Evolutionary conservation across 2,113 vertebrate genomes (phyloP), one percentile per base, ranked within the genome.

Genomic region (Numida meleagris): DNA sequence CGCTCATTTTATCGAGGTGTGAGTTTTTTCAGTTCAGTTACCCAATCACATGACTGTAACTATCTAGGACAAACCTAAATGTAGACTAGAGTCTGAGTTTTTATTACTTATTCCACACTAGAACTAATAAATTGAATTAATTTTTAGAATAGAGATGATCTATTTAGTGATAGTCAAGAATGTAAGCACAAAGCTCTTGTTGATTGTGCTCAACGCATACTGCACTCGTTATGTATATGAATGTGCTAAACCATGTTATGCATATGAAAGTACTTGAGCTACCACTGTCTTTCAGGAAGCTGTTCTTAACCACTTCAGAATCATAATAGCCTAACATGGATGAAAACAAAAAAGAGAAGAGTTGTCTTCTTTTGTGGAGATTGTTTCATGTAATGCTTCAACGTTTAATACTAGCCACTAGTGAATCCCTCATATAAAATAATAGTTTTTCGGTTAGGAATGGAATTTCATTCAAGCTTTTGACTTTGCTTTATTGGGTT

Each of bases 251-350:
- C 25, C 25, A 14, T 31, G 14, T 53, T 53, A 53, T 53, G 51
- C 8, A 5, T 53, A 27, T 53, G 27, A 53, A 53, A 29, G 51
- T 83, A 55, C 34, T 63, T 78, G 23, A 62, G 31, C 48, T 85
- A 19, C 20, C 40, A 38, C 36, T 72, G 57, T 84, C 12, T 82
- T 86, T 90, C 53, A 76, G 51, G 24, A 87, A 50, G 36, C 53
- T 40, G 9, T 34, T 87, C 76, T 66, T 76, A 82, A 66, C 63
- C 36, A 76, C 31, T 89, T 87, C n/a, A 87, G 25, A 79, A 48
- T 81, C 9, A 3, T 51, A 36, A 51, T 11, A 57, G 33, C 16
- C 23, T 68, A 40, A 46, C 50, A 40, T 21, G 24, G 53, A 78
- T 84, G 29, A 25, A 81, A 76, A 63, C 12, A 63, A 38, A 68